These are phyloP conservation scores for Dromococcyx pavoninus DNA, from an alignment of 2,797 vertebrate genomes.

Conservation along the genomic window DNA sequence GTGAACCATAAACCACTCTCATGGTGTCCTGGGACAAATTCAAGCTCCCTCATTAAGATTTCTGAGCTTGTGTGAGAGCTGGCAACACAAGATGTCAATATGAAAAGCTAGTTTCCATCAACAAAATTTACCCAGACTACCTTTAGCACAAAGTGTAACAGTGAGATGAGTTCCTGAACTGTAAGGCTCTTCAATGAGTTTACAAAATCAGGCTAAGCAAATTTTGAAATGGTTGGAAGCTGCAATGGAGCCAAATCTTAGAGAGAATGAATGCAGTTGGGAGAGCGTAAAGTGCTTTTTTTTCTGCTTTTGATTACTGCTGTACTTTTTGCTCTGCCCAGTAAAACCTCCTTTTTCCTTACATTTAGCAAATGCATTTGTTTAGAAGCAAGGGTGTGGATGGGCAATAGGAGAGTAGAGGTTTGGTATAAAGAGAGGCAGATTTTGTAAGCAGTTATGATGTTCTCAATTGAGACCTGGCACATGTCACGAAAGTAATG, in stretches of 20 bases:
- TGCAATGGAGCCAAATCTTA: not conserved
- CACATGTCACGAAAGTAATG: not conserved
- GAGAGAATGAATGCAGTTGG: not conserved
- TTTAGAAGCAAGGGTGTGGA: not conserved
- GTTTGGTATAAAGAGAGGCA: not conserved
- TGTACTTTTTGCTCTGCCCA: not conserved
- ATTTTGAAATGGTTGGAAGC: not conserved
- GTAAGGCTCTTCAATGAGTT: not conserved
- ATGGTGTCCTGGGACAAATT: not conserved
- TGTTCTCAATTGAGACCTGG: not conserved
- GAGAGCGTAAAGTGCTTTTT: not conserved
- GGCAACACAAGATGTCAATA: not conserved
- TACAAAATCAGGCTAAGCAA: not conserved
- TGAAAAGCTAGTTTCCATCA: not conserved
- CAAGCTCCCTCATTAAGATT: not conserved
- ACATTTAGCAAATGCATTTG: not conserved
- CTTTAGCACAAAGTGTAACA: not conserved
- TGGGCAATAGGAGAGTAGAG: not conserved
- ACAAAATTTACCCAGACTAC: not conserved
- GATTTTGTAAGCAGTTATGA: not conserved
- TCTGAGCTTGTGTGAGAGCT: constrained; percentile 1
- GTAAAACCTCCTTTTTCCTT: not conserved
- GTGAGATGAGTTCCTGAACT: not conserved
- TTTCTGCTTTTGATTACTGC: not conserved
- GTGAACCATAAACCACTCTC: not conserved